Percentiles rank a stretch among this genome's conserved stretches.
phyloP scores from a whole-genome alignment of 2,888 invertebrate genomes.

The Agrochola lota region DNA sequence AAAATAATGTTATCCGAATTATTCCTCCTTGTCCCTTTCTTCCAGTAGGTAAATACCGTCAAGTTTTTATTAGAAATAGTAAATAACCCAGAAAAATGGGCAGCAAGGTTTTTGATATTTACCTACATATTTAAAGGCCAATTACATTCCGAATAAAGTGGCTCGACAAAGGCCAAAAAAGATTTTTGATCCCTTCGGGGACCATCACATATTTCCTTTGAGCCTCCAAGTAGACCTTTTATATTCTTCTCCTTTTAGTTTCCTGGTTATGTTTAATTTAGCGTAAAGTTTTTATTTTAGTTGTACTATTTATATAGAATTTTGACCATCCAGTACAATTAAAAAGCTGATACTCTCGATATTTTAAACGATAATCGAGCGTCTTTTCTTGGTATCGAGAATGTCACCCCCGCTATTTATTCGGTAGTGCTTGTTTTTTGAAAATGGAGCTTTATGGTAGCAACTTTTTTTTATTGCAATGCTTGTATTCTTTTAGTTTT shows the following conservation, averaged over 20 bases:
- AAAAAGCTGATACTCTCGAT: slow-evolving; percentile 35
- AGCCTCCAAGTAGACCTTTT: slow-evolving; percentile 72
- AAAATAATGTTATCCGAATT: slow-evolving; percentile 22
- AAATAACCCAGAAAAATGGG: slow-evolving; percentile 59
- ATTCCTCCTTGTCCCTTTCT: neutral
- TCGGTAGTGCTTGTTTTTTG: slow-evolving; percentile 9
- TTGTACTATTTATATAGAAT: slow-evolving; percentile 35
- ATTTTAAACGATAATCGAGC: neutral
- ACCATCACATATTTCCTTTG: slow-evolving; percentile 77
- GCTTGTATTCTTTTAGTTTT: neutral
- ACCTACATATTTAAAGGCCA: slow-evolving; percentile 71
- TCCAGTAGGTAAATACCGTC: slow-evolving; percentile 24
- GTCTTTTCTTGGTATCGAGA: slow-evolving; percentile 18
- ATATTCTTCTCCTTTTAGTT: slow-evolving; percentile 70
- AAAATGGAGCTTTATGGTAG: slow-evolving; percentile 8
- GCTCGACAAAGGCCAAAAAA: slow-evolving; percentile 69
- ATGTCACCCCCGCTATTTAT: neutral
- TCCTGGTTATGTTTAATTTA: slow-evolving; percentile 67
- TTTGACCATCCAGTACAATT: slow-evolving; percentile 74
- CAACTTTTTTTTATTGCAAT: slow-evolving; percentile 1
- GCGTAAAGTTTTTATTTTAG: slow-evolving; percentile 54
- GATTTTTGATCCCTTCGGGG: slow-evolving; percentile 73
- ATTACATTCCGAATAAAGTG: slow-evolving; percentile 75
- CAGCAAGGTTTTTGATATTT: slow-evolving; percentile 65
- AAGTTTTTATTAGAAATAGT: slow-evolving; percentile 50